These are phyloP conservation scores for Phrixothrix hirtus DNA, from an alignment of 2,888 invertebrate species.

Conservation along the genomic window DNA sequence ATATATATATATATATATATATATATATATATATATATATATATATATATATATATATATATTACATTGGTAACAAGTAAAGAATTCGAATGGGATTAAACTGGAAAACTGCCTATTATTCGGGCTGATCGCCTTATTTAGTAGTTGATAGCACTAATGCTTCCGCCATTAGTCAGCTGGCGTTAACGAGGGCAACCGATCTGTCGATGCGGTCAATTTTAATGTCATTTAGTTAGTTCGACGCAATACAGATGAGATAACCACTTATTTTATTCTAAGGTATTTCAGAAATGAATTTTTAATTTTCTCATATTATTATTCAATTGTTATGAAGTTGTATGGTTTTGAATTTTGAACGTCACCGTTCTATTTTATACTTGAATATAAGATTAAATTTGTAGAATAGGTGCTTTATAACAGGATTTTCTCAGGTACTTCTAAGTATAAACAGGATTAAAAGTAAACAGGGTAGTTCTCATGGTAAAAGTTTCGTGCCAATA, in stretches of 20 bases:
- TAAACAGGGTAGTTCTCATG: constrained; percentile 32
- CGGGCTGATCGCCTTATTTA: constrained; percentile 54
- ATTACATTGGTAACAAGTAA: constrained; percentile 15
- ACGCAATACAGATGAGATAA: too few relatives aligned
- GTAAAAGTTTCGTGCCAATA: constrained; percentile 20
- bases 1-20: too few relatives aligned
- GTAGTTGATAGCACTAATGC: constrained; percentile 54
- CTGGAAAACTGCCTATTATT: constrained; percentile 53
- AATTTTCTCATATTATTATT: too few relatives aligned
- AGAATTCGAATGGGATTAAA: constrained; percentile 42
- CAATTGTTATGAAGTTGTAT: constrained; percentile 1
- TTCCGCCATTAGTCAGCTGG: constrained; percentile 58
- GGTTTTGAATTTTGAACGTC: not conserved
- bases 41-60: constrained; percentile 12
- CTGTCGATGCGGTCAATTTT: constrained; percentile 47
- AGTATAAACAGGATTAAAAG: constrained; percentile 35
- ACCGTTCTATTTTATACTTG: too few relatives aligned
- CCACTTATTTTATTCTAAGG: too few relatives aligned
- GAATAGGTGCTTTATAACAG: constrained; percentile 29
- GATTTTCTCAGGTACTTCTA: constrained; percentile 34
- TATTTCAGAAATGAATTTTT: too few relatives aligned
- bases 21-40: constrained; percentile 4
- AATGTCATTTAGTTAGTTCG: constrained; percentile 17
- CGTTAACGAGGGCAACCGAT: constrained; percentile 56
- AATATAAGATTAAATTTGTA: constrained; percentile 36